These are phyloP conservation scores for Tangara arthus DNA, from an alignment of 2,797 vertebrate genomes.

Conservation along the genomic window DNA sequence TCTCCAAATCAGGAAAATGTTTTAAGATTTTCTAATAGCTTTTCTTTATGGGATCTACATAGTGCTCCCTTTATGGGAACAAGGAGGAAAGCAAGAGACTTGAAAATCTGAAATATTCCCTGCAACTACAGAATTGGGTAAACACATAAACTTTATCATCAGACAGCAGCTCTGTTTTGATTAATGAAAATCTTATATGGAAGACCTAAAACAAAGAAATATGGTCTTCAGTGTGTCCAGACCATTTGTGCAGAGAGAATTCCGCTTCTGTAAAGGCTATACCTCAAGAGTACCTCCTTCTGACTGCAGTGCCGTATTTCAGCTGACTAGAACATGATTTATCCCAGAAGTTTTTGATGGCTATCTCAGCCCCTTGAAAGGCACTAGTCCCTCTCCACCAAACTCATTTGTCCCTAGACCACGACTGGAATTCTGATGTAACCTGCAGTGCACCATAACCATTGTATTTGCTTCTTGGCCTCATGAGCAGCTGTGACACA, in stretches of 20 bases:
- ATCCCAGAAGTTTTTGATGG: background rate
- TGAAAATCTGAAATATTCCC: background rate
- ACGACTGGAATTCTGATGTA: background rate
- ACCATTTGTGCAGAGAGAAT: fast-evolving
- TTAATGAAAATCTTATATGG: background rate
- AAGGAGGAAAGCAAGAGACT: background rate
- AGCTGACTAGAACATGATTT: background rate
- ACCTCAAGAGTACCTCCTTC: background rate
- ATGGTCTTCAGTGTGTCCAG: background rate
- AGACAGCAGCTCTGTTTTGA: background rate
- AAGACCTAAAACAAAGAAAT: background rate
- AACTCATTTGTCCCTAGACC: background rate
- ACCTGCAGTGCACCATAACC: background rate
- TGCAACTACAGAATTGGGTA: background rate
- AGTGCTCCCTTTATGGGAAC: background rate
- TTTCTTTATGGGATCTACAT: background rate
- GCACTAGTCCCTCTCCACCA: background rate
- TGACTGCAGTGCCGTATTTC: background rate
- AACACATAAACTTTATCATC: background rate
- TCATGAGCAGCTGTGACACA: background rate
- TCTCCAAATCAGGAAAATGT: background rate
- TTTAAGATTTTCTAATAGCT: background rate
- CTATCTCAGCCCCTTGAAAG: background rate
- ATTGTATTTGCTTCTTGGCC: background rate
- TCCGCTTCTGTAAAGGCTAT: background rate